A percentile compares a stretch with the other conserved stretches of the same genome.
phyloP scores from a whole-genome alignment of 2,113 vertebrate species.

The Muntiacus reevesi region DNA sequence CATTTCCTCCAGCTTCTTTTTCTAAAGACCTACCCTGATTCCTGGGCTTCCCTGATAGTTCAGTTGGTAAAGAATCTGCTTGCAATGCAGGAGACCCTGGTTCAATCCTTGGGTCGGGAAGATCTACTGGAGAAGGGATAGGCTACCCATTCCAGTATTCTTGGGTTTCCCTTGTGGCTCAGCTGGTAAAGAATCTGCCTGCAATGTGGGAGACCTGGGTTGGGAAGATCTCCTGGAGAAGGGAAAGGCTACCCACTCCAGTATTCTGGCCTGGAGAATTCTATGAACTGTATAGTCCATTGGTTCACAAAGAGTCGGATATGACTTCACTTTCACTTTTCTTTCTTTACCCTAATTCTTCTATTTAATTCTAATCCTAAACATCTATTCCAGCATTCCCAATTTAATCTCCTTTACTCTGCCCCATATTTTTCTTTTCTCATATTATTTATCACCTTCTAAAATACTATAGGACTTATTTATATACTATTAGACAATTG shows the following conservation, averaged over 20 bases:
- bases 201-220: neutral
- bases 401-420: neutral
- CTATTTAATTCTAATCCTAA: constrained; percentile 26
- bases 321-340: neutral
- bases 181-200: neutral
- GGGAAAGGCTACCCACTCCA: neutral
- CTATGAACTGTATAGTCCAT: neutral
- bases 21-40: neutral
- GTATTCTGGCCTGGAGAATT: neutral
- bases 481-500: neutral
- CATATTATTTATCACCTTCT: neutral
- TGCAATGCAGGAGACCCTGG: neutral
- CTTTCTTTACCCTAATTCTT: neutral
- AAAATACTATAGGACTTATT: neutral
- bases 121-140: neutral
- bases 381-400: neutral
- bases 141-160: neutral
- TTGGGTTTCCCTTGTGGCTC: neutral
- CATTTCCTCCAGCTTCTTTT: neutral
- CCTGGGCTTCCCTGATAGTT: neutral
- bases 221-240: neutral
- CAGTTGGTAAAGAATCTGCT: neutral
- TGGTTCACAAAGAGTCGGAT: neutral
- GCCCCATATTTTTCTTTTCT: constrained; percentile 10
- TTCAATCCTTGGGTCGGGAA: neutral